Base-by-base conservation (phyloP, 37 sponge, comb jelly and placozoan species). In the Ephydatia muelleri region DNA sequence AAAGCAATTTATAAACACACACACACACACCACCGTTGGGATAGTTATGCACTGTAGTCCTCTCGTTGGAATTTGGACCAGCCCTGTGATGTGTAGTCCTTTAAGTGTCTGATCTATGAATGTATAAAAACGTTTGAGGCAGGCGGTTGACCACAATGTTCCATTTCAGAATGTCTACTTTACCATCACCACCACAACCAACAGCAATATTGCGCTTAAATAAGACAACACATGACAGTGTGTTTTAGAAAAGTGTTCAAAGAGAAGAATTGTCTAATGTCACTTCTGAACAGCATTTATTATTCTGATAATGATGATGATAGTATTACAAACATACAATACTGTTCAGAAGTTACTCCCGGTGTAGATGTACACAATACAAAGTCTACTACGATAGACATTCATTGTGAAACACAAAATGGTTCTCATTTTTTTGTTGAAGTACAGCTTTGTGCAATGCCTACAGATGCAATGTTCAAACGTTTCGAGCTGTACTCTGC, bases 111-210 rank as follows among this genome's bases (percentile, higher is more conserved):
- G 43, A 43, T 43, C 43, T 43, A 43, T 43, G 43, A 43, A 43
- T 43, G 43, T 57, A 57, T 16, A 57, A 57, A 57, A 5, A n/a
- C n/a, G 57, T 57, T 57, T 57, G 57, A 57, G 57, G 57, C 57
- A 57, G 57, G 57, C 57, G 57, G 57, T 57, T 57, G 57, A 57
- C 57, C 57, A 57, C 57, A 57, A 57, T 57, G 57, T 57, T 57
- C 57, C 57, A 57, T 57, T 57, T 57, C 57, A 57, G 57, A 57
- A 57, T 57, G 57, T 57, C 57, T 57, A 11, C 57, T 13, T 57
- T 11, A 57, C 16, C 57, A 57, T 11, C 57, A 57, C 57, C 6
- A 57, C 14, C 14, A 13, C 16, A 4, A 13, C 57, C 57, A 57
- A 57, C 57, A 57, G 57, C 57, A 57, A 57, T 11, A 57, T 57